Evolutionary conservation across 2,797 vertebrate species (phyloP), one percentile per base, ranked within the genome.

Genomic region (Octomys mimax): DNA sequence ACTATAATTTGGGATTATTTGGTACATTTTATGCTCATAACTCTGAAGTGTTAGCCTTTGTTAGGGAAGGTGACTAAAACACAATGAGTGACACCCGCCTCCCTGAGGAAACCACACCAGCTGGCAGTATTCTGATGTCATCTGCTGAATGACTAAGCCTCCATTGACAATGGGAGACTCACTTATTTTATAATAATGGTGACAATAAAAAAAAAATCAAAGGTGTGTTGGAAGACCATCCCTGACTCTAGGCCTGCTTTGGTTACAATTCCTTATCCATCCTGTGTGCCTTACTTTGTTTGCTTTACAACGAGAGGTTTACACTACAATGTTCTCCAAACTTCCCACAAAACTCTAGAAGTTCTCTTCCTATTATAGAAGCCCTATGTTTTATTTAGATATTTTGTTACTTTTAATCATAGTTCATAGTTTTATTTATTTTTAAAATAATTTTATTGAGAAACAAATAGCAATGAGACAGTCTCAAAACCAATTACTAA

Each of bases 1-100:
- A 57, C 86, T 88, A 66, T 85, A 90, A 77, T 96, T 96, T 70
- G 79, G 80, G 83, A 78, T 46, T 83, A 71, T 95, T 96, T 95
- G 93, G 82, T 49, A 93, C 21, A 46, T 73, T 96, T 90, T 93
- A 95, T 92, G 64, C 66, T 61, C 91, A 61, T 83, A 64, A 78
- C 31, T 88, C 57, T 91, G 54, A 80, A 85, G 7, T 54, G 80
- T 64, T 80, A 46, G 9, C 64, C 84, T 49, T 62, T 49, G 66
- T 21, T 24, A 80, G 33, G n/a, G 59, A 92, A 94, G 57, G 79
- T 59, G 70, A 83, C 52, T 46, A 52, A 86, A 61, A 92, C 21
- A 26, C 28, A 75, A 31, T 71, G 81, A 89, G 19, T 89, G 77
- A 89, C 26, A 39, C 31, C 21, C 36, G 61, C 54, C 46, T 87